Conservation (phyloP, 2,113 vertebrate species). For the Neogobius melanostomus region DNA sequence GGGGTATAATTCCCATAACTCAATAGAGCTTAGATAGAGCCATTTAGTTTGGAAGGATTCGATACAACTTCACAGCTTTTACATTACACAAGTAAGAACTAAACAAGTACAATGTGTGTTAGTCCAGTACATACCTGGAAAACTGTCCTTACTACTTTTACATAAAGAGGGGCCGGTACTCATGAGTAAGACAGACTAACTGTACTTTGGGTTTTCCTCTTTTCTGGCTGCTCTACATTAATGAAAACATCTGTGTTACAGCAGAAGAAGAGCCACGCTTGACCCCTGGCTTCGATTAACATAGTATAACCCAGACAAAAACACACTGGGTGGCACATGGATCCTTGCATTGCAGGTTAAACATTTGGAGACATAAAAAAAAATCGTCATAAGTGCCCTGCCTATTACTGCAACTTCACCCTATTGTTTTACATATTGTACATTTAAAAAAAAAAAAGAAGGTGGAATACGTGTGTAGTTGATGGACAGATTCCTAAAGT, state of each 20-base stretch:
- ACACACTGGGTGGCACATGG: conserved; percentile 23
- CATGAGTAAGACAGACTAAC: background rate
- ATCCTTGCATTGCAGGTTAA: conserved; percentile 1
- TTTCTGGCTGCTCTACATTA: background rate
- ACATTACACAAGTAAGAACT: background rate
- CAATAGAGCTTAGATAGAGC: no score
- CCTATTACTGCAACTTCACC: conserved; percentile 19
- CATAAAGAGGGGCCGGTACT: background rate
- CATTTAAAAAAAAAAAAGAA: conserved; percentile 9
- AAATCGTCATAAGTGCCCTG: conserved; percentile 38
- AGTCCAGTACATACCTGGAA: conserved; percentile 4
- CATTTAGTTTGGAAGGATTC: no score
- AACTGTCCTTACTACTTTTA: background rate
- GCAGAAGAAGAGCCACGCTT: background rate
- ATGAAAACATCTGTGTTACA: background rate
- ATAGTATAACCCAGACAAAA: conserved; percentile 18
- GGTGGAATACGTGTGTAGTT: conserved; percentile 40
- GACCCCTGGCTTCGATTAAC: conserved; percentile 4
- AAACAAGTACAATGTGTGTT: background rate
- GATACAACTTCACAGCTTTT: no score
- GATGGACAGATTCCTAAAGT: conserved; percentile 52
- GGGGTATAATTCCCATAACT: conserved; percentile 15
- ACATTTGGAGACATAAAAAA: conserved; percentile 21
- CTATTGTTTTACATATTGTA: conserved; percentile 23
- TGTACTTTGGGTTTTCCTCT: background rate